Conservation (phyloP, 2,113 vertebrate genomes). For the Parus major region DNA sequence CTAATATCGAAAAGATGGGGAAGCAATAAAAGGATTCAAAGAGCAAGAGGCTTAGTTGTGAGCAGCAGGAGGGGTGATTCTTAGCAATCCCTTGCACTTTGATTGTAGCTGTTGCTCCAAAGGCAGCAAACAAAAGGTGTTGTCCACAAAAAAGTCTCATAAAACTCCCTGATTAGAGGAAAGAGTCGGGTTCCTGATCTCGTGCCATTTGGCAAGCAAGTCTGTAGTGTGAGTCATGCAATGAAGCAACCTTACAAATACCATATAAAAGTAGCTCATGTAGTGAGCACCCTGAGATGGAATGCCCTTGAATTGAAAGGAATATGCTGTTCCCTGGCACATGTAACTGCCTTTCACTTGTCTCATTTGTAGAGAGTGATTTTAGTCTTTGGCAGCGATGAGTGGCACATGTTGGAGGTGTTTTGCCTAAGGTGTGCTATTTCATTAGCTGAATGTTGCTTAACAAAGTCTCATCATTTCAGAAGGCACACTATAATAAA, state of each 20-base stretch:
- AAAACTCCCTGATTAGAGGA: background rate
- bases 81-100: background rate
- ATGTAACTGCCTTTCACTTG: background rate
- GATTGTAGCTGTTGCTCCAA: background rate
- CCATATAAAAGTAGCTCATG: background rate
- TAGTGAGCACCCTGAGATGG: background rate
- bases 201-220: background rate
- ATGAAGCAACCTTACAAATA: background rate
- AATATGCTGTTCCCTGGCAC: background rate
- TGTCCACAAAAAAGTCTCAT: background rate
- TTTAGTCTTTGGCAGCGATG: background rate
- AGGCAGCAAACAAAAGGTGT: background rate
- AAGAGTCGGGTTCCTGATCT: background rate
- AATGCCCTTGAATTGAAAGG: background rate
- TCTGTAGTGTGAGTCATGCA: background rate
- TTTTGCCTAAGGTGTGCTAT: conserved; percentile 22
- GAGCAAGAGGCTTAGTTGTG: background rate
- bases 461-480: background rate
- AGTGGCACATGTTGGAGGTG: background rate
- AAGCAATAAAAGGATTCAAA: conserved; percentile 18
- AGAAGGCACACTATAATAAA: background rate
- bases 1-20: background rate
- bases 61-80: background rate
- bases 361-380: background rate
- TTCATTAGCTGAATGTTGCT: conserved; percentile 33